Conservation (phyloP, 2,888 invertebrate genomes). For the Sphecodes monilicornis region DNA sequence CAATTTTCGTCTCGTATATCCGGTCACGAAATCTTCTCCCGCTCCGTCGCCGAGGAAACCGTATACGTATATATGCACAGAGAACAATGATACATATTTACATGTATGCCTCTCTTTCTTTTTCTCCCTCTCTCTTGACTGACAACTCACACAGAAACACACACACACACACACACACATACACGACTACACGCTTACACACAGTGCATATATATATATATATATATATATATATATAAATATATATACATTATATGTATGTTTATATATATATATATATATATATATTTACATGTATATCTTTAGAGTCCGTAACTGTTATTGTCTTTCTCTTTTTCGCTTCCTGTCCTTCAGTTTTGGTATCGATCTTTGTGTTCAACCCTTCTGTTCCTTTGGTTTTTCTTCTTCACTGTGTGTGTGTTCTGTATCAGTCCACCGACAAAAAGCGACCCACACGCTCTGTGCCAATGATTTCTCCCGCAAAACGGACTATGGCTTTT, state of each 20-base stretch:
- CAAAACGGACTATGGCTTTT: conserved; percentile 6
- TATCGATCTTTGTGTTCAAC: conserved; percentile 19
- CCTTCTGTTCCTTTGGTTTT: conserved; percentile 9
- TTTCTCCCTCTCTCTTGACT: conserved; percentile 8
- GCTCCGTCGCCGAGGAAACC: background rate
- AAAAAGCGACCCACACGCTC: background rate
- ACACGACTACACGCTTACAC: conserved; percentile 25
- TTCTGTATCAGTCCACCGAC: conserved; percentile 9
- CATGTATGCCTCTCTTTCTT: conserved; percentile 36
- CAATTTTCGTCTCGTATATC: background rate
- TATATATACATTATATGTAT: conserved; percentile 32
- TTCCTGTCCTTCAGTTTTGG: conserved; percentile 36
- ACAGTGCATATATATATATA: conserved; percentile 39
- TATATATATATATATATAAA: conserved; percentile 47
- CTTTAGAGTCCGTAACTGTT: conserved; percentile 56
- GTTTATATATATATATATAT: background rate
- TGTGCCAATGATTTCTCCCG: conserved; percentile 8
- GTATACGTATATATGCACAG: conserved; percentile 44
- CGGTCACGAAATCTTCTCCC: background rate
- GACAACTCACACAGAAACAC: conserved; percentile 10
- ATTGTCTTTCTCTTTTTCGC: conserved; percentile 44
- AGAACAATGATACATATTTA: conserved; percentile 34
- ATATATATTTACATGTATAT: conserved; percentile 56
- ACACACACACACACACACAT: background rate
- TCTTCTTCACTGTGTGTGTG: conserved; percentile 4